Evolutionary conservation across 2,113 vertebrate genomes (phyloP).

Genomic region (Carassius carassius): DNA sequence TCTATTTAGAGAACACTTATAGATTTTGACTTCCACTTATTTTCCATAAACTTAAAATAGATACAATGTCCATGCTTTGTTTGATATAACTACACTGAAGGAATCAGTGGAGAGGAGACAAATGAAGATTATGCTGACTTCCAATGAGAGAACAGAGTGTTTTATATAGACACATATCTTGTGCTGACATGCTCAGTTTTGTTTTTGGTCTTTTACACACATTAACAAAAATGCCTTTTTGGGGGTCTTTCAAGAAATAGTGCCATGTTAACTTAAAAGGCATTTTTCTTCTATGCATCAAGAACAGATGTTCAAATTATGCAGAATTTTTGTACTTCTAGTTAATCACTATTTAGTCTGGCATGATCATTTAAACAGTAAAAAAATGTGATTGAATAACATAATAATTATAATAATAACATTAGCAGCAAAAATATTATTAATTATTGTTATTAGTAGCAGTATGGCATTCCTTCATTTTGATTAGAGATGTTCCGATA

Average conservation of each 20-base stretch:
- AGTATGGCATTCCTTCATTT: no score
- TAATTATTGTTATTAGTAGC: no score
- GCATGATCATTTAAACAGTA: background rate
- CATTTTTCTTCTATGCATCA: background rate
- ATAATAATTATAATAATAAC: no score
- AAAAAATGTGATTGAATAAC: background rate
- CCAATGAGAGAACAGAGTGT: constrained; percentile 58
- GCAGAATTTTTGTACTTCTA: background rate
- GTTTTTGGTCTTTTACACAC: constrained; percentile 59
- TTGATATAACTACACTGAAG: constrained; percentile 30
- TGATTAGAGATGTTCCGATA: no score
- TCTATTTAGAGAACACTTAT: constrained; percentile 84
- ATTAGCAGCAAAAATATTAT: no score
- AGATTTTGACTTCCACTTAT: constrained; percentile 71
- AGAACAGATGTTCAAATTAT: background rate
- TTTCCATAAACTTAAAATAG: constrained; percentile 68
- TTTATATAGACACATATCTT: constrained; percentile 55
- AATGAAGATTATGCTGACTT: constrained; percentile 60
- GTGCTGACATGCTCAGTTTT: constrained; percentile 43
- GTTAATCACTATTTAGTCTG: background rate
- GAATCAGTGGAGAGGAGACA: constrained; percentile 55
- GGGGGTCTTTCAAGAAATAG: background rate
- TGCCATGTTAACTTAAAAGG: background rate
- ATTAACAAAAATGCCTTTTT: constrained; percentile 62
- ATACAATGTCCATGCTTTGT: constrained; percentile 76